Evolutionary conservation across 1,140 invertebrate species (phyloP).

Genomic region (Diploscapter pachys): DNA sequence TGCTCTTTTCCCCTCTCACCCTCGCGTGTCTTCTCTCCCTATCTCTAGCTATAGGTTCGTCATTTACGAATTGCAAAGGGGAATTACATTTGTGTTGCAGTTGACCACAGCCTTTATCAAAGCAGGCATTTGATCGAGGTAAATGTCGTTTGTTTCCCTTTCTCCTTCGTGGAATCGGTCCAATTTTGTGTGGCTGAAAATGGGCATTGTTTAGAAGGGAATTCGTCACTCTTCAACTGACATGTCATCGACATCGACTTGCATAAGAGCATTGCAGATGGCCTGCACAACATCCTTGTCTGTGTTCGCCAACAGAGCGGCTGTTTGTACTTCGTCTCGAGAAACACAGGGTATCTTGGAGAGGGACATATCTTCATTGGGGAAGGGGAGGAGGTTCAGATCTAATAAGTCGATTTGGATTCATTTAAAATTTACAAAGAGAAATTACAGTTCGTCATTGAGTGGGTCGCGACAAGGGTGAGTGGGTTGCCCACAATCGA

Average conservation of each 20-base stretch:
- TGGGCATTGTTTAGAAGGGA: neutral
- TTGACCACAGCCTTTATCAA: constrained; percentile 32
- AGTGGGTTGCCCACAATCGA: constrained; percentile 12
- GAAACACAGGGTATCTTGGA: constrained; percentile 11
- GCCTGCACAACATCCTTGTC: neutral
- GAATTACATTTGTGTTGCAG: neutral
- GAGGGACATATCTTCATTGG: constrained; percentile 14
- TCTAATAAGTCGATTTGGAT: constrained; percentile 9
- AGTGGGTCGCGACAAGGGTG: constrained; percentile 25
- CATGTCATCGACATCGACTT: constrained; percentile 21
- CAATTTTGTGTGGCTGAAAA: constrained; percentile 13
- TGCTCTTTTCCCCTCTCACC: too few species aligned
- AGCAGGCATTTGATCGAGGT: constrained; percentile 6
- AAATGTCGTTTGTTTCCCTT: constrained; percentile 21
- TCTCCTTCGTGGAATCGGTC: constrained; percentile 13
- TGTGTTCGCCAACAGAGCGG: neutral
- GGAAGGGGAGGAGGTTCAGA: constrained; percentile 24
- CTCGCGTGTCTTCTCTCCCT: too few species aligned
- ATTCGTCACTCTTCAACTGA: constrained; percentile 10
- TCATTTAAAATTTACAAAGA: neutral
- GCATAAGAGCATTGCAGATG: constrained; percentile 7
- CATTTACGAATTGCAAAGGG: neutral
- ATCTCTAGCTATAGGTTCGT: too few species aligned
- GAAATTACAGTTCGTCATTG: constrained; percentile 19
- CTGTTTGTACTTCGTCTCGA: neutral